Evolutionary conservation across 1,140 invertebrate genomes (phyloP).

Genomic region (Vanessa tameamea): DNA sequence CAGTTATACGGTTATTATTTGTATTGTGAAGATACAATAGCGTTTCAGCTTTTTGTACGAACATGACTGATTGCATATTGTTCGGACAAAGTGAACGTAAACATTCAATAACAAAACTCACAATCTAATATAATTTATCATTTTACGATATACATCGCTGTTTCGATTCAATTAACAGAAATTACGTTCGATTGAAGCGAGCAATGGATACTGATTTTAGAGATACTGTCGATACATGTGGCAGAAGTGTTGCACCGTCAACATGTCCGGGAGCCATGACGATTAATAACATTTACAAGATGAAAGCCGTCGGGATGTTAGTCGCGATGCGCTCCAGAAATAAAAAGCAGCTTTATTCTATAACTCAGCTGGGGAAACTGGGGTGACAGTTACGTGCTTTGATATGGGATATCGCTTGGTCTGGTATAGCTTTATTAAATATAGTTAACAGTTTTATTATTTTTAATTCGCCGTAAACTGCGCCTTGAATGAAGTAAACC

Average conservation of each 20-base stretch:
- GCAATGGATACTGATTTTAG: conserved; percentile 38
- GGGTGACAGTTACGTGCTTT: conserved; percentile 47
- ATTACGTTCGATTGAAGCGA: conserved; percentile 10
- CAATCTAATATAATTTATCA: background rate
- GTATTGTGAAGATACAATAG: conserved; percentile 57
- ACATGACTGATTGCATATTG: conserved; percentile 71
- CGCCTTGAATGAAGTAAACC: no score
- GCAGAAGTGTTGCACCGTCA: conserved; percentile 48
- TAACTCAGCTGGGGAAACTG: conserved; percentile 75
- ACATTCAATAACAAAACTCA: conserved; percentile 49
- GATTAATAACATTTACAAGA: conserved; percentile 80
- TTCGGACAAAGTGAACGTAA: conserved; percentile 66
- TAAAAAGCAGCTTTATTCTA: conserved; percentile 75
- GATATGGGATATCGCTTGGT: conserved; percentile 8
- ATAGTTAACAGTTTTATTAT: background rate
- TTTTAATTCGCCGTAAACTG: background rate
- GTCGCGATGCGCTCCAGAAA: conserved; percentile 75
- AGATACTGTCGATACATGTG: conserved; percentile 20
- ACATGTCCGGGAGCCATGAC: conserved; percentile 70
- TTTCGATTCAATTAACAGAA: conserved; percentile 5
- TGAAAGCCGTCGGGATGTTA: conserved; percentile 76
- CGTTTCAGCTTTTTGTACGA: conserved; percentile 63
- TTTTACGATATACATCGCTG: conserved; percentile 32
- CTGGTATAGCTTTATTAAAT: background rate
- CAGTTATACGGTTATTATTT: conserved; percentile 44